Percentiles rank a stretch among this genome's conserved stretches.
Evolutionary conservation across 2,113 vertebrate species (phyloP).

Genomic region (Nematolebias whitei): DNA sequence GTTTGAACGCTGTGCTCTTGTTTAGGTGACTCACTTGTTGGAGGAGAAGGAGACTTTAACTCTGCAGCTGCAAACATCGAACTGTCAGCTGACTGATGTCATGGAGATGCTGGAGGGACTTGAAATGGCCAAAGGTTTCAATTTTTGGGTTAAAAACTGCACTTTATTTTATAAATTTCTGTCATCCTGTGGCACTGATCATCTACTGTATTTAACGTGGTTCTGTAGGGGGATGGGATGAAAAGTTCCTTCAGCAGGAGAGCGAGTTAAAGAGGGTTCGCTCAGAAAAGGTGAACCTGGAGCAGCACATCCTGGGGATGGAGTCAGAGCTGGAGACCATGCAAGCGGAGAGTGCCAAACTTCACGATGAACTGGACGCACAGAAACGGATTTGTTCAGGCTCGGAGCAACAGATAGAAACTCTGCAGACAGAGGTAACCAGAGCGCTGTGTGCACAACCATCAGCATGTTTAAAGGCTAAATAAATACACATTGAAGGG

Average conservation of each 20-base stretch:
- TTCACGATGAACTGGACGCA: conserved; percentile 78
- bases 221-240: conserved; percentile 70
- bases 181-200: not conserved
- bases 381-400: conserved; percentile 68
- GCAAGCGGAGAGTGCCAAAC: conserved; percentile 74
- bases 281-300: conserved; percentile 79
- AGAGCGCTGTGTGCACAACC: not conserved
- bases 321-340: conserved; percentile 79
- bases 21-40: conserved; percentile 59
- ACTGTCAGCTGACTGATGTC: conserved; percentile 63
- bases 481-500: not conserved
- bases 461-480: not conserved
- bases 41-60: conserved; percentile 69
- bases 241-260: conserved; percentile 80
- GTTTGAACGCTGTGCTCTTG: not conserved
- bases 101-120: conserved; percentile 67
- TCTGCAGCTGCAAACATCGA: conserved; percentile 69
- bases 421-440: conserved; percentile 72
- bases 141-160: not conserved
- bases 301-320: conserved; percentile 75
- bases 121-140: conserved; percentile 70
- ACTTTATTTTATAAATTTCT: not conserved
- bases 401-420: conserved; percentile 81
- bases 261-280: conserved; percentile 75
- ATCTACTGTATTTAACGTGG: not conserved